A percentile compares a stretch with the other conserved stretches of the same genome.
These are phyloP conservation scores for Leptodactylus fallax DNA, from an alignment of 2,797 vertebrate genomes.

Conservation along the genomic window DNA sequence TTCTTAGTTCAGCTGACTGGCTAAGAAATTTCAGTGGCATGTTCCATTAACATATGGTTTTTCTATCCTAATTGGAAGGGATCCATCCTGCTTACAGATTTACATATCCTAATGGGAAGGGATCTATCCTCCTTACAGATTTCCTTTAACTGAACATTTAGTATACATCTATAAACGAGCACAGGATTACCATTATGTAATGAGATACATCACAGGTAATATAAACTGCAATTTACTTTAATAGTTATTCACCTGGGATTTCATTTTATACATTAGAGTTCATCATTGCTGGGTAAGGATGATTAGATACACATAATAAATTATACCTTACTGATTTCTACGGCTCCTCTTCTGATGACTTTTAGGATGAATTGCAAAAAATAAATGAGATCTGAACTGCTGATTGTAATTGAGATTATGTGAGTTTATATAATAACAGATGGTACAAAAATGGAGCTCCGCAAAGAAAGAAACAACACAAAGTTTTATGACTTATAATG, in stretches of 20 bases:
- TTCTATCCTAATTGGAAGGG: neutral
- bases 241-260: slow-evolving; percentile 13
- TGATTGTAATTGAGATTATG: slow-evolving; percentile 28
- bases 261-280: slow-evolving; percentile 11
- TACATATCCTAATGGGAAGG: neutral
- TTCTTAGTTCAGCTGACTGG: neutral
- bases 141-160: neutral
- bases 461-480: slow-evolving; percentile 16
- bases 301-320: slow-evolving; percentile 26
- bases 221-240: slow-evolving; percentile 18
- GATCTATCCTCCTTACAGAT: neutral
- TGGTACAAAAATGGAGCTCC: slow-evolving; percentile 32
- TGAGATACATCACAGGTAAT: neutral
- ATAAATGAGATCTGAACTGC: slow-evolving; percentile 20
- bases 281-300: slow-evolving; percentile 22
- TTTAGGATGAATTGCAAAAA: slow-evolving; percentile 38
- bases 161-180: neutral
- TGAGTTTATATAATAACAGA: slow-evolving; percentile 50
- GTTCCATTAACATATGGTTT: neutral
- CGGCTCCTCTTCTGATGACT: slow-evolving; percentile 13
- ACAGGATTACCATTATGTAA: slow-evolving; percentile 19
- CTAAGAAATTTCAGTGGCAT: neutral
- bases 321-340: neutral
- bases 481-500: slow-evolving; percentile 43
- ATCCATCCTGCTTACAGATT: neutral